Percentiles rank a stretch among this genome's conserved stretches.
phyloP scores from a whole-genome alignment of 2,113 vertebrate genomes.

The Peromyscus californicus region DNA sequence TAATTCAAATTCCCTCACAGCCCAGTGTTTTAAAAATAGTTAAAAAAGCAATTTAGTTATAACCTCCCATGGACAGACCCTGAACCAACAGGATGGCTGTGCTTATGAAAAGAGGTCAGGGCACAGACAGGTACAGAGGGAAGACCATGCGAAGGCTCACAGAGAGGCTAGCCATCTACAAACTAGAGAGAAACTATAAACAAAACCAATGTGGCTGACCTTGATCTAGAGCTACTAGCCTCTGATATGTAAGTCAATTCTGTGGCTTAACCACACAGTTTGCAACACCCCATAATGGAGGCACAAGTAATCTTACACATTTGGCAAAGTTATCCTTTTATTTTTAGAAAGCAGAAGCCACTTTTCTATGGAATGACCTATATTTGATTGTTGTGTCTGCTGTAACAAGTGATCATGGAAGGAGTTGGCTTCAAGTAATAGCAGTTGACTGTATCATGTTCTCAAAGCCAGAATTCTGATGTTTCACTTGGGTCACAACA shows the following conservation, averaged over 20 bases:
- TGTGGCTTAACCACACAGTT: not conserved
- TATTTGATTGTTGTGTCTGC: not conserved
- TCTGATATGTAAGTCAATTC: not conserved
- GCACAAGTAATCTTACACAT: not conserved
- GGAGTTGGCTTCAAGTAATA: not conserved
- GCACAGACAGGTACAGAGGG: not conserved
- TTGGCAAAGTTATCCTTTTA: not conserved
- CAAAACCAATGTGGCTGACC: not conserved
- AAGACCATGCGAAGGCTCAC: not conserved
- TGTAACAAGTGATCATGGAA: not conserved
- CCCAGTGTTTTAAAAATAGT: not conserved
- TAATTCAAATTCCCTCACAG: not conserved
- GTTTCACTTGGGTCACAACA: not conserved
- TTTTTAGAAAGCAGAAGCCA: not conserved
- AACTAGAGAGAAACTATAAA: not conserved
- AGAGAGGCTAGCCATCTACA: not conserved
- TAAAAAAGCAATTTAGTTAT: not conserved
- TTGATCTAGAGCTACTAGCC: not conserved
- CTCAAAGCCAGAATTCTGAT: not conserved
- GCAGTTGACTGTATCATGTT: not conserved
- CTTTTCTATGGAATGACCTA: not conserved
- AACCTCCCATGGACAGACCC: not conserved
- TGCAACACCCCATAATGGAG: not conserved
- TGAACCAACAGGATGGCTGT: not conserved
- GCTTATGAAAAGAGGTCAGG: not conserved